Evolutionary conservation across 2,888 invertebrate genomes (phyloP).

Genomic region (Esperia sulphurella): DNA sequence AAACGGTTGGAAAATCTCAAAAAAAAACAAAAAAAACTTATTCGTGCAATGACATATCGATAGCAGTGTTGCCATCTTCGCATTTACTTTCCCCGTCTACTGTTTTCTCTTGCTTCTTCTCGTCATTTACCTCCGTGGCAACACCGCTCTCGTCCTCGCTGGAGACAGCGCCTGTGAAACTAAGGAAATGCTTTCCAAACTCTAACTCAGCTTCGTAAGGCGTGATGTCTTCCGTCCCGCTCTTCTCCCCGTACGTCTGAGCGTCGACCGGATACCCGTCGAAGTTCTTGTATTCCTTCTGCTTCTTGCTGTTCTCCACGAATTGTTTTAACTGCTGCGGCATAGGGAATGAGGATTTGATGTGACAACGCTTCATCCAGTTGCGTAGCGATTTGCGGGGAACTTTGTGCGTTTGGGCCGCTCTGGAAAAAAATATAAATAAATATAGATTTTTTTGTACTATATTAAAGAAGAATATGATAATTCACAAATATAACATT

Average conservation of each 20-base stretch:
- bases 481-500: too few relatives aligned
- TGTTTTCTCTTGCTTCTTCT: too few relatives aligned
- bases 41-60: constrained; percentile 62
- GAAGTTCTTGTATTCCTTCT: constrained; percentile 55
- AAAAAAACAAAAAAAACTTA: constrained; percentile 17
- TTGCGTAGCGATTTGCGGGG: constrained; percentile 80
- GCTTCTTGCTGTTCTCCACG: constrained; percentile 74
- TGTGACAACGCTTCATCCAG: constrained; percentile 82
- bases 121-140: constrained; percentile 23
- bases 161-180: constrained; percentile 39
- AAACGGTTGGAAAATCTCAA: too few relatives aligned
- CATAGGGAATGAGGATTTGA: constrained; percentile 80
- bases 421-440: constrained; percentile 55
- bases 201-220: constrained; percentile 47
- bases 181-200: constrained; percentile 67
- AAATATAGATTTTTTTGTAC: too few relatives aligned
- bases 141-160: constrained; percentile 52
- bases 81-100: constrained; percentile 19
- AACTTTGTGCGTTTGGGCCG: constrained; percentile 80
- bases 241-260: constrained; percentile 33
- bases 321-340: constrained; percentile 78
- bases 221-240: constrained; percentile 35
- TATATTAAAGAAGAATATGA: too few relatives aligned
- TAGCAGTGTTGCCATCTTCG: constrained; percentile 37
- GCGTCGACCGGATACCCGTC: constrained; percentile 28